Conservation (phyloP, 1,140 invertebrate species). For the Caenorhabditis inopinata region DNA sequence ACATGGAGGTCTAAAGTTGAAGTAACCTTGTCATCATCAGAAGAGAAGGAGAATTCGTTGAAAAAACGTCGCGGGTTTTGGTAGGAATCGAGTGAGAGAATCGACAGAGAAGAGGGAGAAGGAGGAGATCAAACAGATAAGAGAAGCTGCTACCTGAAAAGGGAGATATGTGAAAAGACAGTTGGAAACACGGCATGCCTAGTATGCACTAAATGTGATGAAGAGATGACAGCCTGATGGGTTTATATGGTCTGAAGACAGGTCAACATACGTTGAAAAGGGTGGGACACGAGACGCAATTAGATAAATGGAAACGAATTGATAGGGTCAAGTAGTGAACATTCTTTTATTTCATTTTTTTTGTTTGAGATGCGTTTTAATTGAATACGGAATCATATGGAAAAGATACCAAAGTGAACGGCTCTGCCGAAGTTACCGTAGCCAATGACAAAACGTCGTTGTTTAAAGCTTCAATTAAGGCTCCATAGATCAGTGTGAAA, state of each 20-base stretch:
- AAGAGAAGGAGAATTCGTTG: too few species aligned
- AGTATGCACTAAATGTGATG: constrained; percentile 29
- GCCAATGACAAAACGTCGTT: too few species aligned
- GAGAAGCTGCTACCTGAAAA: background rate
- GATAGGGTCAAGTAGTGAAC: too few species aligned
- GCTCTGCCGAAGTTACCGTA: too few species aligned
- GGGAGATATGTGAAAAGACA: constrained; percentile 16
- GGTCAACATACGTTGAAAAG: background rate
- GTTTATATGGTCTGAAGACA: constrained; percentile 12
- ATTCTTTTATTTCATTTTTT: too few species aligned
- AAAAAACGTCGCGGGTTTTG: constrained; percentile 29
- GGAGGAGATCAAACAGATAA: constrained; percentile 4
- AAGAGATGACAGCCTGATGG: constrained; percentile 2
- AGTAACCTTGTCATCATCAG: constrained; percentile 21
- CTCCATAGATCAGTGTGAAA: too few species aligned
- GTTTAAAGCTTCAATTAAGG: too few species aligned
- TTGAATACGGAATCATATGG: too few species aligned
- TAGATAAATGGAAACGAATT: too few species aligned
- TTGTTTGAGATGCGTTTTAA: too few species aligned
- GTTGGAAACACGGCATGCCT: background rate
- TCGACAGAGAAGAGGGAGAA: background rate
- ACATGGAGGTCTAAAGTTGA: background rate
- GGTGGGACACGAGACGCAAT: too few species aligned
- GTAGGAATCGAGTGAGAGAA: background rate
- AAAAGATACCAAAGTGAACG: too few species aligned